Evolutionary conservation across 2,797 vertebrate species (phyloP).

Genomic region (Anguilla pacifica): DNA sequence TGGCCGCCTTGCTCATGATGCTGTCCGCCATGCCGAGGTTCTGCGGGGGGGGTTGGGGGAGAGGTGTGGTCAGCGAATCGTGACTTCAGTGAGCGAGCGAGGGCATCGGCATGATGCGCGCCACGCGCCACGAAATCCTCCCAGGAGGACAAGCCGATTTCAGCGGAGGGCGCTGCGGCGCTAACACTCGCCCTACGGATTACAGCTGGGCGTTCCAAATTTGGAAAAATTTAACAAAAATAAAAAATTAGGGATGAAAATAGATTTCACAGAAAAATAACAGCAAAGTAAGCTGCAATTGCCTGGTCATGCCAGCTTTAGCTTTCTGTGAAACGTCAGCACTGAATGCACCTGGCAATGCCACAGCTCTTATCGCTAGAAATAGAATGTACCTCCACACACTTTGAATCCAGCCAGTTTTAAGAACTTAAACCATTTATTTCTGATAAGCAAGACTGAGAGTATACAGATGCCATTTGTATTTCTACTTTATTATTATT

Average conservation of each 20-base stretch:
- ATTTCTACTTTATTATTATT: background rate
- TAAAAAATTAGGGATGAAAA: background rate
- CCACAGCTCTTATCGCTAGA: background rate
- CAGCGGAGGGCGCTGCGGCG: background rate
- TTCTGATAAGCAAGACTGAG: background rate
- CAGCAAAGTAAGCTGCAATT: background rate
- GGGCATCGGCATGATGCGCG: background rate
- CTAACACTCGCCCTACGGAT: background rate
- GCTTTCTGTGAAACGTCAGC: background rate
- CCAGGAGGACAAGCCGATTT: background rate
- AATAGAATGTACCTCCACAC: background rate
- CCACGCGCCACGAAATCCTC: too few species aligned
- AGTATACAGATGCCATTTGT: background rate
- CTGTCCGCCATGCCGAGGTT: conserved; percentile 85
- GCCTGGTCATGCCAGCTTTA: background rate
- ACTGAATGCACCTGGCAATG: background rate
- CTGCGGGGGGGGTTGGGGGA: conserved; percentile 42
- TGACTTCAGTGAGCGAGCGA: background rate
- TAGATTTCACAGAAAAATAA: background rate
- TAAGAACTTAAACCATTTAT: conserved; percentile 6
- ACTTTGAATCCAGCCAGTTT: background rate
- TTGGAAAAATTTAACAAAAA: background rate
- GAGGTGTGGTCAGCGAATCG: too few species aligned
- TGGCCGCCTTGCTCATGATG: conserved; percentile 85
- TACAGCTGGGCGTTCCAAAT: background rate